These are phyloP conservation scores for Enteromius trimaculatus DNA, from an alignment of 2,797 vertebrate genomes.

Conservation along the genomic window DNA sequence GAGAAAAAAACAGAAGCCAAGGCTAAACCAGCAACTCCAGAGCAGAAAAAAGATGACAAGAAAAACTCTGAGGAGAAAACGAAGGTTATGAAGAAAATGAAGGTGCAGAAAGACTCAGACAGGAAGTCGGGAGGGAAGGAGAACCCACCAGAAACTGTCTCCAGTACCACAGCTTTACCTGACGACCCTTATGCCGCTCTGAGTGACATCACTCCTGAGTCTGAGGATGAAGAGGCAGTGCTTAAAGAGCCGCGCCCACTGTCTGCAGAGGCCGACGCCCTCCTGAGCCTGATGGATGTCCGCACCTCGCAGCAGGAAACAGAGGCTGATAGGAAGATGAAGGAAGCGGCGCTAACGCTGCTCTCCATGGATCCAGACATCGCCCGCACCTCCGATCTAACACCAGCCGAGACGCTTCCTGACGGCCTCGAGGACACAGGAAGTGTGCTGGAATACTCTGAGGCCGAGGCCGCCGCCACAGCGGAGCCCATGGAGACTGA, in stretches of 20 bases:
- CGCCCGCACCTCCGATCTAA: constrained; percentile 35
- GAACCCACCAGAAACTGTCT: constrained; percentile 27
- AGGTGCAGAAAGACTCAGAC: constrained; percentile 77
- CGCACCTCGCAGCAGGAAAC: constrained; percentile 66
- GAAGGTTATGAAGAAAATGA: constrained; percentile 69
- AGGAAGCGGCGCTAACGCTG: constrained; percentile 81
- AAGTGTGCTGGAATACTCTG: background rate
- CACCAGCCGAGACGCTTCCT: background rate
- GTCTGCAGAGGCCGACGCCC: constrained; percentile 72
- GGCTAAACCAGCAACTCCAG: background rate
- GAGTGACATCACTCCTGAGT: constrained; percentile 78
- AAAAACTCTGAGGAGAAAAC: background rate
- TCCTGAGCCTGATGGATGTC: constrained; percentile 77
- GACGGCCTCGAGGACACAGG: constrained; percentile 48
- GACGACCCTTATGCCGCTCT: constrained; percentile 75
- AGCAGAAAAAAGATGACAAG: constrained; percentile 4
- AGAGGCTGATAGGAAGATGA: constrained; percentile 81
- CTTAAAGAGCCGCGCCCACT: constrained; percentile 54
- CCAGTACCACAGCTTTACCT: constrained; percentile 58
- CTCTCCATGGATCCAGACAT: constrained; percentile 82
- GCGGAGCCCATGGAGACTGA: constrained; percentile 32
- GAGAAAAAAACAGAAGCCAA: background rate
- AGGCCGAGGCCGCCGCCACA: background rate
- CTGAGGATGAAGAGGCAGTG: constrained; percentile 63
- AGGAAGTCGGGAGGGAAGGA: constrained; percentile 68